Base-by-base conservation (phyloP, 2,888 invertebrate genomes). In the Erebia palarica region DNA sequence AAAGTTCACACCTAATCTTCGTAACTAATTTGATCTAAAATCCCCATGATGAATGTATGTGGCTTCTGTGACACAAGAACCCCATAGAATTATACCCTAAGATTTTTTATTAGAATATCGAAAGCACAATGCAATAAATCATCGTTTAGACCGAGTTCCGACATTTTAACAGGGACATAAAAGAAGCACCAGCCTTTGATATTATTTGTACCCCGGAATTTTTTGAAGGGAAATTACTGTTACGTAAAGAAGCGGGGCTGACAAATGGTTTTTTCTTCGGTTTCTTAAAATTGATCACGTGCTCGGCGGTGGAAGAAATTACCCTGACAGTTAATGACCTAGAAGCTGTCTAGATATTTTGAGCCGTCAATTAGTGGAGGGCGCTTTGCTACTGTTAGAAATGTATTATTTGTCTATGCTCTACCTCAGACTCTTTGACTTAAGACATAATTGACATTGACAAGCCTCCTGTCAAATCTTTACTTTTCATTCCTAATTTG, bases 141-240 rank as follows among this genome's bases (percentile, higher is more conserved):
- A 69, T 73, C 74, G 74, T 73, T 70, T 67, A 61, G 70, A 55
- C 69, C 69, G 67, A 73, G 70, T 68, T 64, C 74, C 73, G 74
- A 74, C 74, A 70, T 74, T 71, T 74, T 74, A 74, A 74, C 74
- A 71, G 70, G 69, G 73, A 71, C 74, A 68, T 74, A 74, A 74
- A 73, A 74, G 74, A 73, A 70, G 59, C 70, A 61, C 65, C 71
- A 47, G 71, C 68, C 72, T 69, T 72, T 72, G 65, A 74, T 74
- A 72, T 73, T 73, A 70, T 70, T 71, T 55, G 70, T 68, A 57
- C 59, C 68, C 68, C 68, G 49, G 68, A 69, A 74, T 68, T 70
- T 64, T 68, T 55, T 65, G 53, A 63, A 55, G 63, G 70, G 70
- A 68, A 74, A 72, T 70, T 72, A 72, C 53, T 61, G 58, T 61